phyloP scores from a whole-genome alignment of 2,113 vertebrate genomes.

The Pollachius pollachius region DNA sequence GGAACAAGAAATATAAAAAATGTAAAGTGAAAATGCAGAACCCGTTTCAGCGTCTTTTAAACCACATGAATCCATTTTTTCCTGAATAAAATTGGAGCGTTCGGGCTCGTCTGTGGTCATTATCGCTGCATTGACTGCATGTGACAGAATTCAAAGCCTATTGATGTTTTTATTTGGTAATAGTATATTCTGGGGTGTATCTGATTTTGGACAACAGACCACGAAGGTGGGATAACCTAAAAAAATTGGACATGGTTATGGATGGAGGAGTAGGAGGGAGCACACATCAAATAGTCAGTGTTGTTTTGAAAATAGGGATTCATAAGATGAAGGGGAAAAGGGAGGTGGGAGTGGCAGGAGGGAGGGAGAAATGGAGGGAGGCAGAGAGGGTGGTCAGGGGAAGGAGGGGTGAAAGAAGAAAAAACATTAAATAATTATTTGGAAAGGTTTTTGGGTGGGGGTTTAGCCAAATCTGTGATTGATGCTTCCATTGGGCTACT shows the following conservation, averaged over 20 bases:
- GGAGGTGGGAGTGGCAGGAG: conserved; percentile 49
- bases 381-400: conserved; percentile 15
- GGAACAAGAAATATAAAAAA: conserved; percentile 11
- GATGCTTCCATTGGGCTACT: conserved; percentile 54
- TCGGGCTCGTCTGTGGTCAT: neutral
- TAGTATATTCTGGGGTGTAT: neutral
- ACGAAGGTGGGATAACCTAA: neutral
- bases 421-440: conserved; percentile 37
- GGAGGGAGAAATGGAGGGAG: neutral
- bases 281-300: conserved; percentile 41
- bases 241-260: conserved; percentile 39
- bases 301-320: conserved; percentile 49
- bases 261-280: conserved; percentile 18
- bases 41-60: neutral
- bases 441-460: conserved; percentile 12
- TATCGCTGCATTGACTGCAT: too few relatives aligned
- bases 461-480: conserved; percentile 47
- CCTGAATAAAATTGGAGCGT: neutral
- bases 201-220: conserved; percentile 5
- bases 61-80: neutral
- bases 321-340: conserved; percentile 13
- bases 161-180: neutral
- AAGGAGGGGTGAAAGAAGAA: conserved; percentile 15
- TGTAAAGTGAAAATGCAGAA: conserved; percentile 10
- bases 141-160: too few relatives aligned